Base-by-base conservation (phyloP, 2,113 vertebrate species). In the Microcebus tavaratra region DNA sequence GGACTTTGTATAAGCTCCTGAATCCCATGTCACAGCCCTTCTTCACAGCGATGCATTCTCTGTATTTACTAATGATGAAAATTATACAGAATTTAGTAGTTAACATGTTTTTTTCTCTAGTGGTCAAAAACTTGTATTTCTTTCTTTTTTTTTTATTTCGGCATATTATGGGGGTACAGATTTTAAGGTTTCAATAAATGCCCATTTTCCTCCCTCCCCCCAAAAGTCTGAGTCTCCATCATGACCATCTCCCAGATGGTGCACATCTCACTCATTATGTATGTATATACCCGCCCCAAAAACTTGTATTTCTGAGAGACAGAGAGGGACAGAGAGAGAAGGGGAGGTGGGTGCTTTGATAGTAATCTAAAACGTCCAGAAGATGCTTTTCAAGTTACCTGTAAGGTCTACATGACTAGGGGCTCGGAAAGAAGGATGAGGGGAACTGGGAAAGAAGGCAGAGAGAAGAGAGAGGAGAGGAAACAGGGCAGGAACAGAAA, bases 401-500 rank as follows among this genome's bases (percentile, higher is more conserved):
- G 68, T 78, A n/a, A 11, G 18, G 42, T 13, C 0, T 4, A 13
- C 25, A 27, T 55, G 21, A 57, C 67, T 8, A 8, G 31, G 20
- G 50, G 21, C 59, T 13, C 27, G 34, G 72, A 84, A 48, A 18
- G 79, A 84, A 68, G 10, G 6, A 2, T 13, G 34, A n/a, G 2
- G 7, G 25, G 59, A 78, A n/a, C 0, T 2, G 5, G 53, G 53
- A 61, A 61, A 9, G 68, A 85, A 21, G 57, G 59, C 57, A 53
- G 31, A 50, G 55, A 55, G 67, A 31, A 4, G 11, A 15, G 55
- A 45, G 27, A 39, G 5, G 39, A 86, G 8, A 61, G 18, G 2
- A 14, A 1, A 25, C 1, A 5, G 50, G 48, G 21, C 6, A 39
- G n/a, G 21, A 50, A 18, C 34, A 39, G 18, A 42, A 20, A 0